Base-by-base conservation (phyloP, 2,888 invertebrate genomes). In the Sarcophaga rosellei region DNA sequence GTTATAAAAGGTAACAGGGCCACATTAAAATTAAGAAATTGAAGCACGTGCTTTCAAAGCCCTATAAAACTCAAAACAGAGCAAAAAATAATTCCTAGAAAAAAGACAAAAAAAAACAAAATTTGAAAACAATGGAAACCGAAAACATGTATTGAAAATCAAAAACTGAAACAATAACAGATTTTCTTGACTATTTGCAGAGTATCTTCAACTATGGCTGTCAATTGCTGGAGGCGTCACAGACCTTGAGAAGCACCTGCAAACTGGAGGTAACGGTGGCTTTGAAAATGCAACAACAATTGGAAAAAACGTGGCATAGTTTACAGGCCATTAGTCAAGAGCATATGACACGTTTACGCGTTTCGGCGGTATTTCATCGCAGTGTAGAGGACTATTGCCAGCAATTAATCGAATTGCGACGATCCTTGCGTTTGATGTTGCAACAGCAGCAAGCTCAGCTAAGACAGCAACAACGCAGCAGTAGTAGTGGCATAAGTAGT, bases 201-300 rank as follows among this genome's bases (percentile, higher is more conserved):
- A 96, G 96, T 74, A 96, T 97, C 21, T 97, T 95, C 92, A 96
- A 97, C 88, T 97, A 97, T 90, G 97, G 97, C 20, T 96, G 95
- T 90, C 96, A 97, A 93, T 93, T 97, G 86, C 93, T 97, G 72
- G 95, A 96, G 89, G 97, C 97, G 4, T 96, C 97, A 2, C 93
- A 96, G 75, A 95, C 96, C 17, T 91, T 97, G 84, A 94, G 97
- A 69, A 95, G 96, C 86, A 96, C 96, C 45, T 95, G 97, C 91
- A 95, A 96, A 90, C 93, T 96, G 88, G 94, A 94, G 25, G 91
- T 94, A 77, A 95, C 95, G 66, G 94, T 94, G 47, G 94, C 94
- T 25, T 95, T 96, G 89, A 94, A 94, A 62, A 93, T 95, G 80
- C 94, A 94, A 74, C 93, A 94, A 87, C 94, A 94, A 89, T 93